Evolutionary conservation across 1,140 invertebrate species (phyloP).

Genomic region (Pogonomyrmex californicus): DNA sequence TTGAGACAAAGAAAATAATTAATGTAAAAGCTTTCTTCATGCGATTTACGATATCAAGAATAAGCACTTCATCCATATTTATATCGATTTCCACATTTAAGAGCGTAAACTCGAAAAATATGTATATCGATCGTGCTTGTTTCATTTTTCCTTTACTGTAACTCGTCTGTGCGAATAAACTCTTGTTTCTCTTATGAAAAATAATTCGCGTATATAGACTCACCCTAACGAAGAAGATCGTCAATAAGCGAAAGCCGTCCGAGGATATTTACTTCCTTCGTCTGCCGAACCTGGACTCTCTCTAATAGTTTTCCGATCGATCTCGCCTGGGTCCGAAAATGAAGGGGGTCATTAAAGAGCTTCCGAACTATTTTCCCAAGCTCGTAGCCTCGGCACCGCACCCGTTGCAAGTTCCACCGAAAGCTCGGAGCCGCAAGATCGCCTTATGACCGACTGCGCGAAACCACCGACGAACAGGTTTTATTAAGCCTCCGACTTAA

Average conservation of each 20-base stretch:
- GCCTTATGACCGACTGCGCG: constrained; percentile 58
- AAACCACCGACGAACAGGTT: constrained; percentile 37
- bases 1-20: background rate
- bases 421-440: constrained; percentile 33
- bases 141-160: background rate
- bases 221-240: background rate
- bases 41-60: background rate
- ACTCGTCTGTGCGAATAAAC: background rate
- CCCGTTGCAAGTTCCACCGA: constrained; percentile 36
- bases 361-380: constrained; percentile 73
- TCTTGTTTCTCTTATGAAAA: constrained; percentile 29
- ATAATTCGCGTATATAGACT: constrained; percentile 46
- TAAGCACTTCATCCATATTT: background rate
- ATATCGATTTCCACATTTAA: background rate
- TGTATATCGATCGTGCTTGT: background rate
- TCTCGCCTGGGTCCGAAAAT: constrained; percentile 67
- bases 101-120: constrained; percentile 28
- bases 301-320: constrained; percentile 71
- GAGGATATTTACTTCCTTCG: constrained; percentile 50
- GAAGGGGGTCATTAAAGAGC: constrained; percentile 71
- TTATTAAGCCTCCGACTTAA: constrained; percentile 62
- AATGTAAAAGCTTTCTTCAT: background rate
- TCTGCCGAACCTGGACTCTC: constrained; percentile 42
- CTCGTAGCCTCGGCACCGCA: constrained; percentile 62
- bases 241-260: constrained; percentile 55